A percentile compares a stretch with the other conserved stretches of the same genome.
Conservation (phyloP, 2,888 invertebrate species). For the Herminia tarsipennalis region DNA sequence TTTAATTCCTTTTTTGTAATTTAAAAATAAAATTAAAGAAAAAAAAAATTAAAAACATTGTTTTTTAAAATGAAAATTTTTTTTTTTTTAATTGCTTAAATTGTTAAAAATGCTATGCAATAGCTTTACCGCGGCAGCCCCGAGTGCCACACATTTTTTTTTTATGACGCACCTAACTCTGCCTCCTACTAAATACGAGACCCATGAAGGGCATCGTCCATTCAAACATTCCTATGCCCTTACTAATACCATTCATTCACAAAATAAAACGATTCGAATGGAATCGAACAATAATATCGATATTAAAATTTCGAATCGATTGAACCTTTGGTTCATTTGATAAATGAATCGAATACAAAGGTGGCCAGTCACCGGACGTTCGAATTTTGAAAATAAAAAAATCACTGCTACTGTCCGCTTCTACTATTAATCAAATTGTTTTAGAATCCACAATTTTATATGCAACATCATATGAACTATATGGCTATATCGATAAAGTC, state of each 20-base stretch:
- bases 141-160: too few relatives aligned
- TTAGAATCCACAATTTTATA: constrained; percentile 42
- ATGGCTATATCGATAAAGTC: background rate
- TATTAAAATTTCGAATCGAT: constrained; percentile 54
- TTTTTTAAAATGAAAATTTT: too few relatives aligned
- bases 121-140: too few relatives aligned
- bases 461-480: constrained; percentile 6
- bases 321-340: constrained; percentile 50
- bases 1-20: too few relatives aligned
- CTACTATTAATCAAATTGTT: constrained; percentile 77
- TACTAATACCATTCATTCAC: constrained; percentile 45
- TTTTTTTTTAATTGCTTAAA: too few relatives aligned
- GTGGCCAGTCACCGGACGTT: constrained; percentile 63
- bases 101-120: too few relatives aligned
- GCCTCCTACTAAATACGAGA: background rate
- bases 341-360: constrained; percentile 69
- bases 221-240: constrained; percentile 42
- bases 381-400: constrained; percentile 47
- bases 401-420: constrained; percentile 68
- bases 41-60: too few relatives aligned
- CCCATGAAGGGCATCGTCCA: constrained; percentile 10
- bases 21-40: too few relatives aligned
- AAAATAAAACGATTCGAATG: constrained; percentile 50
- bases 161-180: background rate
- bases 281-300: constrained; percentile 66